phyloP scores from a whole-genome alignment of 2,888 invertebrate genomes.

The Drosophila yooni region DNA sequence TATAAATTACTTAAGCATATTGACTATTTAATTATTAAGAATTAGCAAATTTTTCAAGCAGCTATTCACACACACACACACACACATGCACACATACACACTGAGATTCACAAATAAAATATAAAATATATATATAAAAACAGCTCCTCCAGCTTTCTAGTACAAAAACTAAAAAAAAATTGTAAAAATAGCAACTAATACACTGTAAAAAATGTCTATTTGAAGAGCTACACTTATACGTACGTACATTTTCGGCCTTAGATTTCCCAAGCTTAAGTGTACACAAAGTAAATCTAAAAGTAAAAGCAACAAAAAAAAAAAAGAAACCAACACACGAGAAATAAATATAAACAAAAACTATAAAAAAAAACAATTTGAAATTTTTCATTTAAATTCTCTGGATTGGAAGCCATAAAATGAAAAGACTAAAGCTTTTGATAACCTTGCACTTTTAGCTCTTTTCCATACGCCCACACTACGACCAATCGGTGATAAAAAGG shows the following conservation, averaged over 20 bases:
- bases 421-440: neutral
- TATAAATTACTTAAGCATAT: slow-evolving; percentile 66
- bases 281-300: slow-evolving; percentile 51
- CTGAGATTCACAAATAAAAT: neutral
- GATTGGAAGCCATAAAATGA: neutral
- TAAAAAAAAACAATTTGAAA: slow-evolving; percentile 34
- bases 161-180: slow-evolving; percentile 59
- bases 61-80: slow-evolving; percentile 55
- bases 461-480: slow-evolving; percentile 3
- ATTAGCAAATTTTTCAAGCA: slow-evolving; percentile 77
- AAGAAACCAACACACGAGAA: slow-evolving; percentile 49
- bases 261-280: slow-evolving; percentile 72
- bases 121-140: neutral
- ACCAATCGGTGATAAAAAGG: neutral
- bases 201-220: slow-evolving; percentile 53
- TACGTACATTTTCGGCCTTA: slow-evolving; percentile 77
- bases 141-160: slow-evolving; percentile 67
- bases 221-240: slow-evolving; percentile 61
- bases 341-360: slow-evolving; percentile 66
- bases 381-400: slow-evolving; percentile 1
- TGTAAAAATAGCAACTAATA: slow-evolving; percentile 44
- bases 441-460: slow-evolving; percentile 2
- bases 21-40: slow-evolving; percentile 68
- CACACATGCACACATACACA: slow-evolving; percentile 23
- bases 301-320: slow-evolving; percentile 38